phyloP scores from a whole-genome alignment of 64 coral and sea anemone genomes.

The Anthopleura sola region DNA sequence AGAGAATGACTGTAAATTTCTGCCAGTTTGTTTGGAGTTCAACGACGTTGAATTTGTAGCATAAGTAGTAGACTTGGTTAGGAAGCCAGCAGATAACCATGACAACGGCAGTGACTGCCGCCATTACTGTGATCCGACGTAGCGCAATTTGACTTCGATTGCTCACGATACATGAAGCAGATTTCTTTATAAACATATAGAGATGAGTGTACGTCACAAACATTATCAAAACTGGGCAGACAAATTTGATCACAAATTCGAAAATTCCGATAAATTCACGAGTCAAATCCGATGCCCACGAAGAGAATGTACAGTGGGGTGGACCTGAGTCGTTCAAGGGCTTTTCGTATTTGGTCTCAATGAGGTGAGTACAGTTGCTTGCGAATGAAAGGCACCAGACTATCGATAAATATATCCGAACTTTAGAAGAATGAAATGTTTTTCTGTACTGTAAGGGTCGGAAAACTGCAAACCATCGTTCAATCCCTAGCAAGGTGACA shows the following conservation, averaged over 20 bases:
- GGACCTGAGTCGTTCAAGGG: neutral
- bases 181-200: slow-evolving; percentile 41
- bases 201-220: slow-evolving; percentile 24
- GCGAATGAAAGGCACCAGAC: slow-evolving; percentile 42
- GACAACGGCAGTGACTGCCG: slow-evolving; percentile 46
- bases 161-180: neutral
- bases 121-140: slow-evolving; percentile 54
- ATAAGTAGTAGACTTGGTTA: slow-evolving; percentile 46
- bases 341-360: slow-evolving; percentile 34
- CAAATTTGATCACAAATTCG: slow-evolving; percentile 45
- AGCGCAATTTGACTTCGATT: neutral
- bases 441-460: slow-evolving; percentile 32
- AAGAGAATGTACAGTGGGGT: slow-evolving; percentile 4
- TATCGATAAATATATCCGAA: slow-evolving; percentile 28
- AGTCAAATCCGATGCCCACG: neutral
- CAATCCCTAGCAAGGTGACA: slow-evolving; percentile 41
- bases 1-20: slow-evolving; percentile 38
- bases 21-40: slow-evolving; percentile 43
- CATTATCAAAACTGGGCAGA: slow-evolving; percentile 12
- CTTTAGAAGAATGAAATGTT: slow-evolving; percentile 34
- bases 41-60: slow-evolving; percentile 40
- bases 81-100: slow-evolving; percentile 59
- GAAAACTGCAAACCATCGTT: slow-evolving; percentile 68
- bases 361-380: slow-evolving; percentile 38
- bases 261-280: slow-evolving; percentile 28